These are phyloP conservation scores for Istiophorus platypterus DNA, from an alignment of 2,113 vertebrate genomes.

Conservation along the genomic window DNA sequence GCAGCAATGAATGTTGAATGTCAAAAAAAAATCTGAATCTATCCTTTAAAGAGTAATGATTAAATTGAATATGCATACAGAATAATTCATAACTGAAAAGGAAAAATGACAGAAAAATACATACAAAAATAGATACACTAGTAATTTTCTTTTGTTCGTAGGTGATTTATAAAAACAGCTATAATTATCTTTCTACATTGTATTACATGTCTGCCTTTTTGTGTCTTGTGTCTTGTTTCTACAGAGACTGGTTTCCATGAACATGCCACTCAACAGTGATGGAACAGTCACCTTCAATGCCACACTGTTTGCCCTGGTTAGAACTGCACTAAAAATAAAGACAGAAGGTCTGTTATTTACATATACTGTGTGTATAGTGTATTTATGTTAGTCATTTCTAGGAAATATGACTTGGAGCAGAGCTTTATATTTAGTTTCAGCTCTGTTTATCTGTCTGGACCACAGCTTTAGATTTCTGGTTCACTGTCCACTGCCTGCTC, in stretches of 20 bases:
- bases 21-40: no score
- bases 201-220: not conserved
- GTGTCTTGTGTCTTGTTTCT: conserved; percentile 30
- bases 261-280: conserved; percentile 96
- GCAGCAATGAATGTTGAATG: no score
- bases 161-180: no score
- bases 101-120: not conserved
- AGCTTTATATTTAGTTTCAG: no score
- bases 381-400: not conserved
- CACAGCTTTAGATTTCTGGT: no score
- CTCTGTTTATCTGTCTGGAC: no score
- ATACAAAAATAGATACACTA: not conserved
- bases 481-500: no score
- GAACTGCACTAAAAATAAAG: conserved; percentile 96
- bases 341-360: conserved; percentile 88
- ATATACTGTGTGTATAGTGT: not conserved
- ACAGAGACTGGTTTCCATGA: conserved; percentile 94
- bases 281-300: conserved; percentile 96
- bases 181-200: not conserved
- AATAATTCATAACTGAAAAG: not conserved
- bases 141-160: not conserved
- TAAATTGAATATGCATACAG: no score
- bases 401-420: not conserved
- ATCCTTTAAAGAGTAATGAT: no score
- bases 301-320: conserved; percentile 92